These are phyloP conservation scores for Podiceps cristatus DNA, from an alignment of 2,113 vertebrate genomes.

Conservation along the genomic window DNA sequence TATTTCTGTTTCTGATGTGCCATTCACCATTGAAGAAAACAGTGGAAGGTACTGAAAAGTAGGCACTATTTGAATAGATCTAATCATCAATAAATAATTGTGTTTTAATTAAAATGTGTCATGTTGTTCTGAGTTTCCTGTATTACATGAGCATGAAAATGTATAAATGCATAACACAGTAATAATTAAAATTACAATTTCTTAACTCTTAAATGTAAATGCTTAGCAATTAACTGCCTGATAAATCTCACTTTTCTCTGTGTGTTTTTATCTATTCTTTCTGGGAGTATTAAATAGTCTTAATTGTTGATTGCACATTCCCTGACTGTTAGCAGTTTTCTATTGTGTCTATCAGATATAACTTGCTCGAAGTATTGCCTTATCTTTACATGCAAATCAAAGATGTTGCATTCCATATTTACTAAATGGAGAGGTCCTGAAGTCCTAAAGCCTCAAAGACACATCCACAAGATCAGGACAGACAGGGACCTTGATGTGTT, in stretches of 20 bases:
- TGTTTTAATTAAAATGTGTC: constrained; percentile 35
- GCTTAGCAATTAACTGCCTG: not conserved
- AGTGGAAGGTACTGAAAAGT: not conserved
- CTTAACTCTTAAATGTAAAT: constrained; percentile 17
- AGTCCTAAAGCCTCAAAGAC: not conserved
- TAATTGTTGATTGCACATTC: not conserved
- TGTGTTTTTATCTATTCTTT: not conserved
- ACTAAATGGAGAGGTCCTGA: rapidly evolving
- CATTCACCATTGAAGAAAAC: not conserved
- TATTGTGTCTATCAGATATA: not conserved
- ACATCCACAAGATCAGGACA: rapidly evolving
- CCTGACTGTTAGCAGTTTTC: not conserved
- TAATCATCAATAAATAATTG: not conserved
- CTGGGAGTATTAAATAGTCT: not conserved
- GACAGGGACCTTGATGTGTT: not conserved
- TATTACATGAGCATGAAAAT: not conserved
- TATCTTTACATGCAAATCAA: not conserved
- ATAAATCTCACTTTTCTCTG: not conserved
- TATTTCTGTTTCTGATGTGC: not conserved
- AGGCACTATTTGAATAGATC: not conserved
- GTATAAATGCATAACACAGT: not conserved
- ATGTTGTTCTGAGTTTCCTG: not conserved
- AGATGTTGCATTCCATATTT: rapidly evolving
- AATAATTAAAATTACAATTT: constrained; percentile 36
- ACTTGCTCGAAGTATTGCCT: not conserved